Evolutionary conservation across 2,113 vertebrate genomes (phyloP).

Genomic region (Solea senegalensis): DNA sequence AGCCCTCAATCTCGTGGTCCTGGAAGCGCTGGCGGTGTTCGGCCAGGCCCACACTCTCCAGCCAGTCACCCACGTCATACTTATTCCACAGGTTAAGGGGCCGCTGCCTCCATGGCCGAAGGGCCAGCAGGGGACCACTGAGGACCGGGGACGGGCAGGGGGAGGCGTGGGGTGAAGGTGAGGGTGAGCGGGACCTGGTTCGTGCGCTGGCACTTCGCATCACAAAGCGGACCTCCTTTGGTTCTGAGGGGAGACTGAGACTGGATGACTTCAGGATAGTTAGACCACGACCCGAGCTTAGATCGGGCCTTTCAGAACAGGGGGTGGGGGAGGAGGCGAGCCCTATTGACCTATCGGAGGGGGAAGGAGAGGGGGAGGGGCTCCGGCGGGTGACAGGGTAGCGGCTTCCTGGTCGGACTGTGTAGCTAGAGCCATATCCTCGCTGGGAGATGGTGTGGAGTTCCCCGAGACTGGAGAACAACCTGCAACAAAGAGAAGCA

Average conservation of each 20-base stretch:
- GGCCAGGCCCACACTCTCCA: conserved; percentile 95
- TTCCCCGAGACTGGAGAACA: conserved; percentile 98
- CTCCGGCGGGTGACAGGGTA: conserved; percentile 94
- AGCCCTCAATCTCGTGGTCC: conserved; percentile 98
- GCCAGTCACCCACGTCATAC: conserved; percentile 97
- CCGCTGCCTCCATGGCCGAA: conserved; percentile 94
- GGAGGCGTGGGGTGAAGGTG: conserved; percentile 87
- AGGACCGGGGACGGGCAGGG: conserved; percentile 88
- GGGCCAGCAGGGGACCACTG: conserved; percentile 85
- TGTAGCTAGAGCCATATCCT: conserved; percentile 91
- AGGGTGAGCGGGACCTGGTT: conserved; percentile 93
- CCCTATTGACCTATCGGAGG: conserved; percentile 85
- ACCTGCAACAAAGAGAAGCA: conserved; percentile 77
- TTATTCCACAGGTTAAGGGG: conserved; percentile 97
- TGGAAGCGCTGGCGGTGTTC: conserved; percentile 98
- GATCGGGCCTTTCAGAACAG: conserved; percentile 67
- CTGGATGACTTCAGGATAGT: conserved; percentile 99
- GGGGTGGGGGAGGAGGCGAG: conserved; percentile 73
- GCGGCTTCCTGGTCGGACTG: conserved; percentile 92
- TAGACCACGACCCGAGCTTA: conserved; percentile 72
- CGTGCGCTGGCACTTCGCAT: conserved; percentile 95
- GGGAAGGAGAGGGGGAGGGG: conserved; percentile 91
- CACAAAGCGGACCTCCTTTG: conserved; percentile 97
- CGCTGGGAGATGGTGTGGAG: conserved; percentile 98
- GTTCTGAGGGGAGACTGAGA: conserved; percentile 95